These are phyloP conservation scores for Drosophila nikananu DNA, from an alignment of 1,140 invertebrate species.

Conservation along the genomic window DNA sequence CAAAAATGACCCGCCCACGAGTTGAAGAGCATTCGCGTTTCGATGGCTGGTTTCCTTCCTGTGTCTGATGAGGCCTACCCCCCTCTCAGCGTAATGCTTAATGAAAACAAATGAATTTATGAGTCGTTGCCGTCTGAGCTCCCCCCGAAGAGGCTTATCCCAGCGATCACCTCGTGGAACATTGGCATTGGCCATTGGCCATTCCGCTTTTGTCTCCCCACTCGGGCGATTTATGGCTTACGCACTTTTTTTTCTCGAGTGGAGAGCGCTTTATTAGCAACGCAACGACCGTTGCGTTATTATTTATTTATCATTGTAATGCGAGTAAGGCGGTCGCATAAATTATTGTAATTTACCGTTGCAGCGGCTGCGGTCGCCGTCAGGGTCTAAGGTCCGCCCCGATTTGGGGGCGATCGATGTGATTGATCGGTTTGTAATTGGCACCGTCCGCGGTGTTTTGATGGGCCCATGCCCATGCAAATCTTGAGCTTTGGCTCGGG, in stretches of 20 bases:
- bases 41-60: constrained; percentile 43
- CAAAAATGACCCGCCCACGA: constrained; percentile 37
- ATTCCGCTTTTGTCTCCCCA: constrained; percentile 65
- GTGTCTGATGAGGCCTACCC: constrained; percentile 19
- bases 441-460: constrained; percentile 34
- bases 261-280: constrained; percentile 51
- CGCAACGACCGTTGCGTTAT: constrained; percentile 42
- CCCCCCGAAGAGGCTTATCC: constrained; percentile 51
- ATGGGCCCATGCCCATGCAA: constrained; percentile 49
- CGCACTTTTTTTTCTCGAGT: constrained; percentile 55
- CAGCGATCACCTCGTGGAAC: constrained; percentile 63
- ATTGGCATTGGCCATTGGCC: constrained; percentile 66
- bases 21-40: constrained; percentile 41
- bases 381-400: constrained; percentile 47
- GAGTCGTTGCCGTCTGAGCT: constrained; percentile 45
- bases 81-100: constrained; percentile 47
- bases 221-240: constrained; percentile 69
- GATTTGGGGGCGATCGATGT: constrained; percentile 48
- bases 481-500: constrained; percentile 49
- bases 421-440: constrained; percentile 78
- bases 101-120: constrained; percentile 82
- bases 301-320: constrained; percentile 73
- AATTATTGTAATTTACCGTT: constrained; percentile 73
- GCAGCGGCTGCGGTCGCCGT: constrained; percentile 30
- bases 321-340: constrained; percentile 64